Evolutionary conservation across 2,888 invertebrate species (phyloP), one percentile per base, ranked within the genome.

Genomic region (Homarus gammarus): DNA sequence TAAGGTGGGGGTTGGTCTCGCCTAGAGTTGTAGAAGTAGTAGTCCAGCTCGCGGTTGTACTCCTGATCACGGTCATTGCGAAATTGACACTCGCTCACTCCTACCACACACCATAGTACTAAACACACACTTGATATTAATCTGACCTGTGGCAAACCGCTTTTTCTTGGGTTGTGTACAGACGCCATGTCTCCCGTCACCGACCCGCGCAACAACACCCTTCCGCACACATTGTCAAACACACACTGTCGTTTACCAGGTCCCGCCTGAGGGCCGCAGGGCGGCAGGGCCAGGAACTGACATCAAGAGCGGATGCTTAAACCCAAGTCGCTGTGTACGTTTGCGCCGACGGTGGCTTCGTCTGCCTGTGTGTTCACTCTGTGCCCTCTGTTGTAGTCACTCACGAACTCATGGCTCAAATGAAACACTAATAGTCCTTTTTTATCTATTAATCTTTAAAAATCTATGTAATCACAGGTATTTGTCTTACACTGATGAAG

Each of bases 41-140:
- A 78, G 79, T 84, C 81, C 12, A 82, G 64, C n/a, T 85, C 79
- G 68, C 89, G 84, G 51, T 89, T 81, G 68, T 89, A 70, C 36
- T 90, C 90, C 27, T 83, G 88, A 84, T 91, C 88, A 6, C 88
- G 89, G 56, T 91, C 91, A 68, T 89, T 91, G 22, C 91, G 83
- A 40, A 86, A 91, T 79, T 91, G 91, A 10, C 81, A 70, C 40
- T 44, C 77, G 0, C n/a, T 31, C 15, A 75, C 77, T 18, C 33
- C 10, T 36, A 68, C 77, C 40, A 78, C 56, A 79, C 81, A 72
- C 33, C 84, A 75, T 78, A 81, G n/a, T 49, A 83, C 49, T 15
- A 83, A 27, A 70, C 56, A 22, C 49, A 78, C 68, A 51, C 38
- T 6, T 18, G 27, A 18, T 18, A 38, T 72, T 31, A 56, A 78